phyloP scores from a whole-genome alignment of 2,113 vertebrate species.

The Callipepla californica region DNA sequence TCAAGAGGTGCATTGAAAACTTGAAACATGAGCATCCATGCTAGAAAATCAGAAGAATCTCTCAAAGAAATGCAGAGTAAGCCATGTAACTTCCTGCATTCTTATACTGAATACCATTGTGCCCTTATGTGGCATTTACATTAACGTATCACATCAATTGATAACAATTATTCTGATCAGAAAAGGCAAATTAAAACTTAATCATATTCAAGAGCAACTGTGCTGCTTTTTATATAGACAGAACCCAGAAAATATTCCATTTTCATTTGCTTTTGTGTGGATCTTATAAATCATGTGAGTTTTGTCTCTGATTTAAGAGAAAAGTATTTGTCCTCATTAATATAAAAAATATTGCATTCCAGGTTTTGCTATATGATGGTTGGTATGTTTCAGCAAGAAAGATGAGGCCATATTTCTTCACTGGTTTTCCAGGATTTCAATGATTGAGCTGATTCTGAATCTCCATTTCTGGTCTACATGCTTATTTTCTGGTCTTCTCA shows the following conservation, averaged over 20 bases:
- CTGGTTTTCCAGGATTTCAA: conserved; percentile 1
- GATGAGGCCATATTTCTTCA: conserved; percentile 8
- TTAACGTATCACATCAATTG: neutral
- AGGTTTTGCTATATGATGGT: conserved; percentile 7
- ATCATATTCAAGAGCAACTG: neutral
- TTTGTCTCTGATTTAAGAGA: neutral
- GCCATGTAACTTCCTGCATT: neutral
- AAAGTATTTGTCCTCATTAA: neutral
- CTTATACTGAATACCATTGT: neutral
- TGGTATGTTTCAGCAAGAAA: neutral
- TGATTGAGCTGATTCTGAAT: neutral
- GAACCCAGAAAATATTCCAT: neutral
- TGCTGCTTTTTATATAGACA: neutral
- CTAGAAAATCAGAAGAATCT: neutral
- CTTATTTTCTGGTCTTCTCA: neutral
- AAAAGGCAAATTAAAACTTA: neutral
- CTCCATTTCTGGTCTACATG: neutral
- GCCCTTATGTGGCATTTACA: neutral
- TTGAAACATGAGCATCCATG: neutral
- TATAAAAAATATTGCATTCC: conserved; percentile 28
- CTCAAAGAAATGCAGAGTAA: neutral
- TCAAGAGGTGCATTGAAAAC: neutral
- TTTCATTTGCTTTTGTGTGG: conserved; percentile 14
- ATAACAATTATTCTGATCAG: neutral
- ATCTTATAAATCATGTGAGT: neutral